Percentiles rank a stretch among this genome's conserved stretches.
Evolutionary conservation across 2,888 invertebrate species (phyloP).

Genomic region (Plagiodera versicolora): DNA sequence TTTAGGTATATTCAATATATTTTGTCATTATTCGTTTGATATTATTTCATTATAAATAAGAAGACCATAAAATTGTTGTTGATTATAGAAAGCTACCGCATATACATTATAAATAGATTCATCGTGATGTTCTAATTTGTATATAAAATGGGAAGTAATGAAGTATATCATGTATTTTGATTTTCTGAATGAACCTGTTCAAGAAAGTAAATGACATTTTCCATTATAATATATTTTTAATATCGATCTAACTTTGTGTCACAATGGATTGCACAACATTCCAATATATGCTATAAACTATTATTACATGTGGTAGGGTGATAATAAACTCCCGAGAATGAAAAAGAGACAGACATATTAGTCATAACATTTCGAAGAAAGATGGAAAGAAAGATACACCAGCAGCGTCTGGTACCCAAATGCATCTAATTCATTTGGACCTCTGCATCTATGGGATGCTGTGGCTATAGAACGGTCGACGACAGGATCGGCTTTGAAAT

Average conservation of each 20-base stretch:
- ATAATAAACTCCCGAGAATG: background rate
- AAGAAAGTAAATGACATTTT: too few species aligned
- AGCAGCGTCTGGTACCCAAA: background rate
- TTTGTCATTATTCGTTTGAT: too few species aligned
- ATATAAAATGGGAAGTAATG: background rate
- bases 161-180: background rate
- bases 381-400: background rate
- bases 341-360: background rate
- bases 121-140: too few species aligned
- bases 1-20: too few species aligned
- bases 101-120: too few species aligned
- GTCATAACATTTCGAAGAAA: background rate
- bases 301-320: background rate
- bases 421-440: background rate
- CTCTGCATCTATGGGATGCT: background rate
- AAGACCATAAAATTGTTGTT: too few species aligned
- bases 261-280: too few species aligned
- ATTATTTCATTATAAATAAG: too few species aligned
- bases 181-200: background rate
- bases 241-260: too few species aligned
- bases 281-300: background rate
- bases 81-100: too few species aligned
- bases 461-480: background rate
- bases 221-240: too few species aligned
- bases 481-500: background rate